Conservation (phyloP, 1,140 invertebrate species). For the Bombus vancouverensis region DNA sequence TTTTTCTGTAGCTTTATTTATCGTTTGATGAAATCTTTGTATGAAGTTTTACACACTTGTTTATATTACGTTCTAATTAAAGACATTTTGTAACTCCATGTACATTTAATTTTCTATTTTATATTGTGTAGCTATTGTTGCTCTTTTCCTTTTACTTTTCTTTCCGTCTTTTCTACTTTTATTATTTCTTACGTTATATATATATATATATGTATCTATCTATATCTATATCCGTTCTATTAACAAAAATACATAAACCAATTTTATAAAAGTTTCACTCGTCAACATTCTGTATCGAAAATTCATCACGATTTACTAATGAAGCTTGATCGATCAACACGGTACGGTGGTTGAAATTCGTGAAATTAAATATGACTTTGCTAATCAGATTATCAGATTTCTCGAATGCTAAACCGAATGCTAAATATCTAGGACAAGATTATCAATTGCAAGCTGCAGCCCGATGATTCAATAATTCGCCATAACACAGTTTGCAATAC, state of each 20-base stretch:
- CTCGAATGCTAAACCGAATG: background rate
- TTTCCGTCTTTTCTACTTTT: background rate
- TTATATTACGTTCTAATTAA: too few relatives aligned
- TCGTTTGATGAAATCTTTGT: too few relatives aligned
- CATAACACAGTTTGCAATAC: background rate
- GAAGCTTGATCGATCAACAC: background rate
- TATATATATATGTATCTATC: too few relatives aligned
- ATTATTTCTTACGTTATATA: background rate
- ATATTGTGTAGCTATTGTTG: too few relatives aligned
- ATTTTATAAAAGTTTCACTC: background rate
- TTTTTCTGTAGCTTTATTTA: too few relatives aligned
- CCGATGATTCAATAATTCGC: conserved; percentile 27
- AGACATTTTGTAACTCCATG: too few relatives aligned
- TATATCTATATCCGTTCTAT: too few relatives aligned
- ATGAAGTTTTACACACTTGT: too few relatives aligned
- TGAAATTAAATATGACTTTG: background rate
- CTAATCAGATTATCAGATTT: background rate
- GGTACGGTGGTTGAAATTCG: background rate
- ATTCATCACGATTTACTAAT: background rate
- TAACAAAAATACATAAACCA: too few relatives aligned
- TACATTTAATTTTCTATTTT: too few relatives aligned
- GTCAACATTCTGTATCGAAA: background rate
- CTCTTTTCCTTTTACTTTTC: too few relatives aligned
- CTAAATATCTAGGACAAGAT: background rate
- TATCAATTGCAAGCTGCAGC: conserved; percentile 3